These are phyloP conservation scores for Cynoglossus semilaevis DNA, from an alignment of 2,113 vertebrate species.

Conservation along the genomic window DNA sequence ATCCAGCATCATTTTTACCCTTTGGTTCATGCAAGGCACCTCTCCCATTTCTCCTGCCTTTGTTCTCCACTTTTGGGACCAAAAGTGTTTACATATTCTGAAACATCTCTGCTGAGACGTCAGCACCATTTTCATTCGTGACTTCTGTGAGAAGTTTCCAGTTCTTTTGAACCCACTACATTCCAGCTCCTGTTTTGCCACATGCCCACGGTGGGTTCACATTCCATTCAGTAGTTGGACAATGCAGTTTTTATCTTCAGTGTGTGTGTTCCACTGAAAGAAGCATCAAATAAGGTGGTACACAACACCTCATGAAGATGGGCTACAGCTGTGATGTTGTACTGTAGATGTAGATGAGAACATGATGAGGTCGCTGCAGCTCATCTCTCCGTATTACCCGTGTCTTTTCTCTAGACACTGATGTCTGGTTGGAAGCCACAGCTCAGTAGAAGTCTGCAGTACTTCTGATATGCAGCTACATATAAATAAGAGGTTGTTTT, in stretches of 20 bases:
- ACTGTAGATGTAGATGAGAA: background rate
- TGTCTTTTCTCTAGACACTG: constrained; percentile 3
- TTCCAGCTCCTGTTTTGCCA: constrained; percentile 50
- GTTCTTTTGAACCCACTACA: constrained; percentile 1
- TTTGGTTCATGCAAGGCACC: constrained; percentile 45
- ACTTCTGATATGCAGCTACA: constrained; percentile 17
- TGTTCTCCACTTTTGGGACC: constrained; percentile 58
- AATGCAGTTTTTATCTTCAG: constrained; percentile 31
- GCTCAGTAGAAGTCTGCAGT: constrained; percentile 12
- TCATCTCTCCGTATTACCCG: constrained; percentile 7
- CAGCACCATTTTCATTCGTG: too few relatives aligned
- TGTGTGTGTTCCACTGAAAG: background rate
- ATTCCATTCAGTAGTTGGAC: constrained; percentile 49
- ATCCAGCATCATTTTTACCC: constrained; percentile 32
- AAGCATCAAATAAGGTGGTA: background rate
- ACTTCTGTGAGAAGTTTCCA: too few relatives aligned
- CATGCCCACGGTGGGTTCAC: constrained; percentile 49
- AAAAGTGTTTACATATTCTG: constrained; percentile 55
- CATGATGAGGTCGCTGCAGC: background rate
- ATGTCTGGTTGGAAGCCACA: background rate
- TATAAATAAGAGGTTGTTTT: constrained; percentile 5
- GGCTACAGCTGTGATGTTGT: background rate
- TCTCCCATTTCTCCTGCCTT: constrained; percentile 41
- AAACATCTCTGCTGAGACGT: constrained; percentile 29
- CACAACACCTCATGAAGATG: background rate